phyloP scores from a whole-genome alignment of 2,113 vertebrate species.

The Aplodontia rufa region DNA sequence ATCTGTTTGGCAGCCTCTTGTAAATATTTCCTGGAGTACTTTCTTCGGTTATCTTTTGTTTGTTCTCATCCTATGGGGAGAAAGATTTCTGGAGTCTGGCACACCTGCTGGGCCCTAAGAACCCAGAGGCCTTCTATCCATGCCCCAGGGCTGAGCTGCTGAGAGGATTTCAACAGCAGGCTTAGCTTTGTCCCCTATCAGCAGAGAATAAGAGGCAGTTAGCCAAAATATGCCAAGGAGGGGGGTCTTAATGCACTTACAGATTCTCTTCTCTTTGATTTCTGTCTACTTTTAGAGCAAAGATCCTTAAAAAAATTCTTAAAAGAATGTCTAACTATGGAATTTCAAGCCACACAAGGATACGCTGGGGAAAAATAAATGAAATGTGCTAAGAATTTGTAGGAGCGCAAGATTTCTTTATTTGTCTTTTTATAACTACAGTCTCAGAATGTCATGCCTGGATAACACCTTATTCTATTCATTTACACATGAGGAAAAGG shows the following conservation, averaged over 20 bases:
- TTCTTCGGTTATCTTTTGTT: neutral
- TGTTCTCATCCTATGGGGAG: neutral
- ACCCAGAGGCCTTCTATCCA: neutral
- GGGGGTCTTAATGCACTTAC: neutral
- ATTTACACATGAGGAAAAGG: constrained; percentile 1
- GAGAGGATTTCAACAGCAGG: neutral
- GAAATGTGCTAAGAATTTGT: constrained; percentile 11
- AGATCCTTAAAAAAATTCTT: neutral
- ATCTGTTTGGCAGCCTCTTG: constrained; percentile 25
- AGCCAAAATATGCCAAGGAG: constrained; percentile 43
- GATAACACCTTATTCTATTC: neutral
- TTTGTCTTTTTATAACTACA: constrained; percentile 23
- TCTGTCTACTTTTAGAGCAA: constrained; percentile 57
- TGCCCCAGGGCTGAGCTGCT: neutral
- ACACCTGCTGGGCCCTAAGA: neutral
- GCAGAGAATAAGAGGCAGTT: constrained; percentile 48
- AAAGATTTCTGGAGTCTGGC: constrained; percentile 20
- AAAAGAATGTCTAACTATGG: neutral
- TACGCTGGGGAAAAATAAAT: constrained; percentile 9
- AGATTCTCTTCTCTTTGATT: constrained; percentile 34
- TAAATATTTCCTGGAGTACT: constrained; percentile 19
- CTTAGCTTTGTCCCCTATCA: neutral
- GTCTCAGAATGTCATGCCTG: neutral
- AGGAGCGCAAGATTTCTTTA: neutral
- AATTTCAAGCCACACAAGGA: neutral